These are phyloP conservation scores for Ypsolopha scabrella DNA, from an alignment of 2,888 invertebrate species.

Conservation along the genomic window DNA sequence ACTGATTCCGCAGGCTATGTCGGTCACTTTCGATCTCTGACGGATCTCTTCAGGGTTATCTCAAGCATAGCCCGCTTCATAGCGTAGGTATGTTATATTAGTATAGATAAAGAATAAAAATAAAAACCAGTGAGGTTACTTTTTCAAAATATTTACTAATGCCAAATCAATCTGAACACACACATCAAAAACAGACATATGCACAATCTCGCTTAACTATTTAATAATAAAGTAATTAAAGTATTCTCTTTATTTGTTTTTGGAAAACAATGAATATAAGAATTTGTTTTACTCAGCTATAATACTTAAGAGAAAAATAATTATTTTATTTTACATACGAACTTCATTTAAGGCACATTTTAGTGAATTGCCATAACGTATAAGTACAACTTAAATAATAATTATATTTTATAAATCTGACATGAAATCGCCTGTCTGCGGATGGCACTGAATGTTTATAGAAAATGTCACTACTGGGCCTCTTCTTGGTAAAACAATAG, in stretches of 20 bases:
- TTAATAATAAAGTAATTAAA: conserved; percentile 27
- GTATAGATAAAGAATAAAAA: conserved; percentile 1
- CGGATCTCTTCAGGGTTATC: too few species aligned
- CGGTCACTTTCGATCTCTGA: too few species aligned
- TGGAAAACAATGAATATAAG: conserved; percentile 56
- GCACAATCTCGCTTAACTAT: conserved; percentile 67
- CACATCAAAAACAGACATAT: conserved; percentile 69
- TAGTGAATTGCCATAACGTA: conserved; percentile 47
- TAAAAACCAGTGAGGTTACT: conserved; percentile 12
- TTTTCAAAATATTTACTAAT: conserved; percentile 67
- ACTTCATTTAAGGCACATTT: conserved; percentile 59
- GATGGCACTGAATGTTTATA: conserved; percentile 63
- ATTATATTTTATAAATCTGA: conserved; percentile 33
- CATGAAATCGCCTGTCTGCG: conserved; percentile 46
- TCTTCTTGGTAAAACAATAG: too few species aligned
- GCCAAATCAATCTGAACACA: conserved; percentile 67
- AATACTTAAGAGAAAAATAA: conserved; percentile 51
- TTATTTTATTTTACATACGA: conserved; percentile 51
- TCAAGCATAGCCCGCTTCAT: too few species aligned
- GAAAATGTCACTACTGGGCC: conserved; percentile 14
- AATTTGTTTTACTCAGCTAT: conserved; percentile 47
- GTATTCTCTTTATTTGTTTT: conserved; percentile 55
- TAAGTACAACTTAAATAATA: conserved; percentile 52
- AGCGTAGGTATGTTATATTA: too few species aligned
- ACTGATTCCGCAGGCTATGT: too few species aligned